Evolutionary conservation across 2,113 vertebrate species (phyloP).

Genomic region (Crypturellus undulatus): DNA sequence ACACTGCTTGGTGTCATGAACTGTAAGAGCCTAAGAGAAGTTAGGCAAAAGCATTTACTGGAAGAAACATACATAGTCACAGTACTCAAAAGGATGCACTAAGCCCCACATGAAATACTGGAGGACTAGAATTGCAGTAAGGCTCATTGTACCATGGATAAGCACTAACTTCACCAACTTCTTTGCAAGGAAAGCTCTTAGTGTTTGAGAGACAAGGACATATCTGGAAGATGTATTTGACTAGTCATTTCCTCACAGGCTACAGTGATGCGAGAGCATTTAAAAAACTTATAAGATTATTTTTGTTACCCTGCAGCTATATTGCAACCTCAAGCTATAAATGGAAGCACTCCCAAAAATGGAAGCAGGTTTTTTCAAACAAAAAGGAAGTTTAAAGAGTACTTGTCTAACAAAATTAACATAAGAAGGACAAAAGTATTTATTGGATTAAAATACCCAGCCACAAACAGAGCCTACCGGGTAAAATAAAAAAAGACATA

Average conservation of each 20-base stretch:
- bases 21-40: constrained; percentile 86
- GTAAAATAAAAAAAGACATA: neutral
- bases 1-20: constrained; percentile 92
- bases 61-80: neutral
- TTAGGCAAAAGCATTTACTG: neutral
- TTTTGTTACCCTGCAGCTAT: neutral
- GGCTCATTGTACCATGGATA: neutral
- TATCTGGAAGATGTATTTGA: neutral
- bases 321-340: neutral
- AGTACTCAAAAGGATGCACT: neutral
- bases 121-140: neutral
- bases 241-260: neutral
- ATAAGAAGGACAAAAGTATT: neutral
- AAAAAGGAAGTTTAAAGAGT: neutral
- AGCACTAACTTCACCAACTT: neutral
- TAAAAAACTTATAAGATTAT: neutral
- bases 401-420: neutral
- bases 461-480: neutral
- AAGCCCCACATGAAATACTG: neutral
- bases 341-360: neutral
- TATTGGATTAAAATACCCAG: neutral
- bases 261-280: neutral
- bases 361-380: neutral
- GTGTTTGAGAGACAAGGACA: neutral
- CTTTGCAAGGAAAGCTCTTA: neutral